phyloP scores from a whole-genome alignment of 2,888 invertebrate species.

The Pteria penguin region DNA sequence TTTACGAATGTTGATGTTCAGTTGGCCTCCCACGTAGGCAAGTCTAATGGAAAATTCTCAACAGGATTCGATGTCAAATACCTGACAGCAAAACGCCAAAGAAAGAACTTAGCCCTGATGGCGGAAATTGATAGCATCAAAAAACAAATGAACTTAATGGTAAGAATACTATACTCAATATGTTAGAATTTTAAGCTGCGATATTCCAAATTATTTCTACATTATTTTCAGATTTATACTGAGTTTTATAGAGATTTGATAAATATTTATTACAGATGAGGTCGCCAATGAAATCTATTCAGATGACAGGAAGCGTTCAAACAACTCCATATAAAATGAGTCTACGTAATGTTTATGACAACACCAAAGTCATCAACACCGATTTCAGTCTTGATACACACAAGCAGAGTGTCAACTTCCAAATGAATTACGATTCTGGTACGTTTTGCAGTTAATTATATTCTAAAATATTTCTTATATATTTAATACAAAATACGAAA shows the following conservation, averaged over 20 bases:
- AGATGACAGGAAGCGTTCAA: slow-evolving; percentile 51
- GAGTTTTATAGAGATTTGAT: too few species aligned
- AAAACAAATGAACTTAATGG: slow-evolving; percentile 57
- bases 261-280: slow-evolving; percentile 52
- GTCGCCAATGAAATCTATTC: slow-evolving; percentile 61
- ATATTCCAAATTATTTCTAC: neutral
- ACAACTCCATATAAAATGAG: slow-evolving; percentile 50
- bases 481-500: too few species aligned
- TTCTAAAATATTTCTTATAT: too few species aligned
- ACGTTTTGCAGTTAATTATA: too few species aligned
- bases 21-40: slow-evolving; percentile 55
- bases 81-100: slow-evolving; percentile 54
- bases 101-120: slow-evolving; percentile 56
- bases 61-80: slow-evolving; percentile 61
- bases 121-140: slow-evolving; percentile 56
- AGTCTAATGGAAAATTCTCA: slow-evolving; percentile 48
- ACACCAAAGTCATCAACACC: slow-evolving; percentile 50
- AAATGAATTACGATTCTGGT: slow-evolving; percentile 59
- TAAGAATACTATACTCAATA: slow-evolving; percentile 33
- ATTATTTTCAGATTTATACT: neutral
- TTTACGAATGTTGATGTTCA: slow-evolving; percentile 64
- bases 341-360: slow-evolving; percentile 52
- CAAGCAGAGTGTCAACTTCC: slow-evolving; percentile 39
- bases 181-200: too few species aligned
- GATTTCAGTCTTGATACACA: slow-evolving; percentile 39